Evolutionary conservation across 2,797 vertebrate genomes (phyloP), one percentile per base, ranked within the genome.

Genomic region (Neosilurus mollespiculum): DNA sequence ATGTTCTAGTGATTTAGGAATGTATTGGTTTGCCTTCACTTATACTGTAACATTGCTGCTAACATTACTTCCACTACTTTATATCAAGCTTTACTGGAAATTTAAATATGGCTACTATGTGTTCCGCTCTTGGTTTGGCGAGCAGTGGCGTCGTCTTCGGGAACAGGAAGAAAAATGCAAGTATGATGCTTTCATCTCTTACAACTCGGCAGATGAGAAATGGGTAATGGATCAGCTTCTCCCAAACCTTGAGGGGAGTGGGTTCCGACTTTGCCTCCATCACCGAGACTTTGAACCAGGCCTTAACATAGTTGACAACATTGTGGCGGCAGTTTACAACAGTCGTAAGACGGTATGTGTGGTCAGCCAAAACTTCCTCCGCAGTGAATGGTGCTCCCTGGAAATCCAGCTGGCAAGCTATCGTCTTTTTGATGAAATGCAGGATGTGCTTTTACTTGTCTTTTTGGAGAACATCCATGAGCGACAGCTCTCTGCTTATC

Each of bases 331-430:
- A 22, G 95, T 96, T 12, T 96, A 97, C 73, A 91, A 88, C 85
- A 97, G 96, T 83, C 91, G 93, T 2, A 97, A 97, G 90, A 97
- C 96, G 0, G 90, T 97, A 72, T 96, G 96, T 43, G 91, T 97
- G 26, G 93, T 97, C 75, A 97, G 95, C 89, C 93, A 92, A 11
- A 92, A 92, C 66, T 98, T 96, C 85, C 92, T 97, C 12, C 90
- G n/a, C 64, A 97, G 96, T 0, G 96, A 98, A 87, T 98, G 96
- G 96, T 98, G 96, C 80, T 94, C 93, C 0, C 85, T 97, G 87
- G 96, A 98, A 90, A 96, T 98, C 69, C 96, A 97, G 86, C 80
- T 97, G 82, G 96, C 96, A 83, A 97, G 95, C 89, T 95, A 96
- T 84, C 90, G 95, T 67, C 95, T 97, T 70, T 96, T 97, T n/a